These are phyloP conservation scores for Mamestra configurata DNA, from an alignment of 1,140 invertebrate species.

Conservation along the genomic window DNA sequence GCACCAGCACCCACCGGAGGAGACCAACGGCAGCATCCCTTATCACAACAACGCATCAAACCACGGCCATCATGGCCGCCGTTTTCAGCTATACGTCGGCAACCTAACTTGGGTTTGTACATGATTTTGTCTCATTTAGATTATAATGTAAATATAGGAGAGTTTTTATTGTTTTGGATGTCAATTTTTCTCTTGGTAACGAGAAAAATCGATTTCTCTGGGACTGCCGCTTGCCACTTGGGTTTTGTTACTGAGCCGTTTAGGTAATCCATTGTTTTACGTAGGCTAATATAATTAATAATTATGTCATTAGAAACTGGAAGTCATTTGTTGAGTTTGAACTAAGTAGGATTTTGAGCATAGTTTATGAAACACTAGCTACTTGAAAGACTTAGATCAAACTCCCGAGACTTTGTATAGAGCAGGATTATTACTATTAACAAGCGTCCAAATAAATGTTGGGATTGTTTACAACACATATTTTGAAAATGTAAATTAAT, in stretches of 20 bases:
- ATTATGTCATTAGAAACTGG: background rate
- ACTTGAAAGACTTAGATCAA: conserved; percentile 4
- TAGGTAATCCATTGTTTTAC: conserved; percentile 39
- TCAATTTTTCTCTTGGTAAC: conserved; percentile 58
- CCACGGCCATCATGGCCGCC: conserved; percentile 90
- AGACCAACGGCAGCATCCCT: conserved; percentile 91
- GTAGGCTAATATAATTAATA: conserved; percentile 11
- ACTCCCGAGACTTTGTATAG: conserved; percentile 15
- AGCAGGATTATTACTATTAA: conserved; percentile 19
- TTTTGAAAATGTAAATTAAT: conserved; percentile 23
- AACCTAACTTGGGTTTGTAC: conserved; percentile 96
- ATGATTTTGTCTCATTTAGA: conserved; percentile 76
- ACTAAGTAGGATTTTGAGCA: conserved; percentile 1
- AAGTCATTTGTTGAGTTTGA: conserved; percentile 16
- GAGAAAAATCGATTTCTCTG: conserved; percentile 57
- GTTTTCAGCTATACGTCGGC: conserved; percentile 97
- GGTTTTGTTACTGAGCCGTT: conserved; percentile 42
- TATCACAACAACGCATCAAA: conserved; percentile 90
- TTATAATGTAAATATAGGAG: conserved; percentile 77
- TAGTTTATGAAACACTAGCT: background rate
- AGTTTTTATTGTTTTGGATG: conserved; percentile 60
- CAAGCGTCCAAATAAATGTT: background rate
- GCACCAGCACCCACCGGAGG: conserved; percentile 88
- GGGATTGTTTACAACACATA: conserved; percentile 16
- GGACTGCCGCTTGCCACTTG: conserved; percentile 49